phyloP scores from a whole-genome alignment of 2,888 invertebrate species.

The Portevinia maculata region DNA sequence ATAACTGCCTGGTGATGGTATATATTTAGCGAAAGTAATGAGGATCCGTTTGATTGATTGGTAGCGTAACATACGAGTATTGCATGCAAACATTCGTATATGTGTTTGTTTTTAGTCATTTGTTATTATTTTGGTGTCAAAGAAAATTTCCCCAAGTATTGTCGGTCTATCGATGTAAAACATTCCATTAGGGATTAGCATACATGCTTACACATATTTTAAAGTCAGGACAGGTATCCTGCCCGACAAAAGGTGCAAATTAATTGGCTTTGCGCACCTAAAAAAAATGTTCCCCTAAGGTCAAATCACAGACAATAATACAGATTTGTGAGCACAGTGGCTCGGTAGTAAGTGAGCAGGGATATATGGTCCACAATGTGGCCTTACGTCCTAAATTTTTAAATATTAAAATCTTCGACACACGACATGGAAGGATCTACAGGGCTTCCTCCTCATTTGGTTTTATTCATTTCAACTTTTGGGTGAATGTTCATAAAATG shows the following conservation, averaged over 20 bases:
- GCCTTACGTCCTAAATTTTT: too few relatives aligned
- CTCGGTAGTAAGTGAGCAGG: too few relatives aligned
- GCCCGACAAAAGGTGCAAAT: background rate
- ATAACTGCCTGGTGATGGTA: constrained; percentile 24
- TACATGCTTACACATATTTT: background rate
- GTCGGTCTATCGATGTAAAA: constrained; percentile 29
- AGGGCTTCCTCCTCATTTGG: too few relatives aligned
- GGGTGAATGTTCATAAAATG: too few relatives aligned
- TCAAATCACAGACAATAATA: too few relatives aligned
- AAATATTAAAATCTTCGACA: too few relatives aligned
- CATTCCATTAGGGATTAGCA: constrained; percentile 33
- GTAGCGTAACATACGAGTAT: constrained; percentile 25
- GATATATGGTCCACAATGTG: too few relatives aligned
- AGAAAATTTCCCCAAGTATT: constrained; percentile 39
- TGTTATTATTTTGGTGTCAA: constrained; percentile 48
- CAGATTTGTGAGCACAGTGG: too few relatives aligned
- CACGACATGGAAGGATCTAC: too few relatives aligned
- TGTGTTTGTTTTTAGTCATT: constrained; percentile 42
- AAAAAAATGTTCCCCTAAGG: too few relatives aligned
- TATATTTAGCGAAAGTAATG: constrained; percentile 47
- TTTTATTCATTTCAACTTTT: too few relatives aligned
- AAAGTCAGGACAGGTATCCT: background rate
- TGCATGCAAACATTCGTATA: constrained; percentile 22
- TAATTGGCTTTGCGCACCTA: too few relatives aligned
- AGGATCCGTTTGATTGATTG: constrained; percentile 50